Conservation (phyloP, 1,140 invertebrate genomes). For the Callitettix versicolor region DNA sequence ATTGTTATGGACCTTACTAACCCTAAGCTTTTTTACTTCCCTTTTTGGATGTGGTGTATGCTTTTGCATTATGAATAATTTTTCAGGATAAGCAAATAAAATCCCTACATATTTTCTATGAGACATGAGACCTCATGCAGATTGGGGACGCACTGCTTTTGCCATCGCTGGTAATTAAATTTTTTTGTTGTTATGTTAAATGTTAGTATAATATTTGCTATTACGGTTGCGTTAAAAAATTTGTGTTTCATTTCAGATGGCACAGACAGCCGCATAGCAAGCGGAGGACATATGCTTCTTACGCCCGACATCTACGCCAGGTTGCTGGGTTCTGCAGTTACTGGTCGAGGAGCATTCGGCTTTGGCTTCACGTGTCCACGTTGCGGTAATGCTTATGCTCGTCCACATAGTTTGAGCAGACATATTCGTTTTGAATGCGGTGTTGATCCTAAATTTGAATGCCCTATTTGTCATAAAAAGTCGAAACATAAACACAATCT, state of each 20-base stretch:
- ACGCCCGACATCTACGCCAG: constrained; percentile 13
- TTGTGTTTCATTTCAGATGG: constrained; percentile 7
- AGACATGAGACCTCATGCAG: too few relatives aligned
- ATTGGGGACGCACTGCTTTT: too few relatives aligned
- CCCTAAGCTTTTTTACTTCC: too few relatives aligned
- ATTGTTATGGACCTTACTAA: too few relatives aligned
- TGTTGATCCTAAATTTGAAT: constrained; percentile 24
- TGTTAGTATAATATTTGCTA: background rate
- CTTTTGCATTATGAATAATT: too few relatives aligned
- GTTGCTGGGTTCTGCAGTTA: constrained; percentile 2
- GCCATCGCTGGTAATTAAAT: too few relatives aligned
- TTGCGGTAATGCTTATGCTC: constrained; percentile 34
- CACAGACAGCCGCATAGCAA: background rate
- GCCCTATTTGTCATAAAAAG: constrained; percentile 23
- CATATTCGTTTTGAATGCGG: constrained; percentile 27
- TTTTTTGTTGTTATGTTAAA: background rate
- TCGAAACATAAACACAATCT: constrained; percentile 27
- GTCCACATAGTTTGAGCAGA: constrained; percentile 20
- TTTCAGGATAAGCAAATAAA: too few relatives aligned
- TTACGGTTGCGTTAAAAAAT: background rate
- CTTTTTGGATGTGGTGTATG: too few relatives aligned
- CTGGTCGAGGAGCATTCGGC: background rate
- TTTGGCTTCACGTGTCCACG: constrained; percentile 30
- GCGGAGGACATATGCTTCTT: constrained; percentile 9
- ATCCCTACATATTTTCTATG: too few relatives aligned